Conservation (phyloP, 30 jellyfish, hydroid and myxozoan species). For the Rhopilema esculentum region DNA sequence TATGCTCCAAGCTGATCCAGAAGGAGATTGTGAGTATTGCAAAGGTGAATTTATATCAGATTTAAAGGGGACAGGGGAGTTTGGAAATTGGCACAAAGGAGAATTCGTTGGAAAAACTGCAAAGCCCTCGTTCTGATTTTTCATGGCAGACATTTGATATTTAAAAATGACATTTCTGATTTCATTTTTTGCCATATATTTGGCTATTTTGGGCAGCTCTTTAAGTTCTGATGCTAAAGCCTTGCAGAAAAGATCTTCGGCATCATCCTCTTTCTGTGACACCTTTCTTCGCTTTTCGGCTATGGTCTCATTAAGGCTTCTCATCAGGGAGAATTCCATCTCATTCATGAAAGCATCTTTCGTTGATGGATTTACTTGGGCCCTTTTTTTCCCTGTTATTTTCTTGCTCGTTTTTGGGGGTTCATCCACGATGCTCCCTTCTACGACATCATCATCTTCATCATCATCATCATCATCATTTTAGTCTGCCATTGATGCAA, state of each 20-base stretch:
- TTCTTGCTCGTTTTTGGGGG: neutral
- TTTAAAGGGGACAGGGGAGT: neutral
- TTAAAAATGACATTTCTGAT: conserved; percentile 40
- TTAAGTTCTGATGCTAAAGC: conserved; percentile 22
- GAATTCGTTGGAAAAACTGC: conserved; percentile 1
- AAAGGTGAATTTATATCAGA: conserved; percentile 5
- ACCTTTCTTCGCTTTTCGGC: neutral
- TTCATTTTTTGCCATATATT: conserved; percentile 44
- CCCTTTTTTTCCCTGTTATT: neutral
- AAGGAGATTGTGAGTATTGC: neutral
- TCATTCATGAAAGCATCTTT: neutral
- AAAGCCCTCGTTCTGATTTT: conserved; percentile 6
- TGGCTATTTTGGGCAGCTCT: conserved; percentile 30
- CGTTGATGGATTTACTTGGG: neutral
- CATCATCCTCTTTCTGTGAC: conserved; percentile 11
- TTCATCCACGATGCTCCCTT: neutral
- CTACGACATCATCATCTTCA: neutral
- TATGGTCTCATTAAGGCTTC: neutral
- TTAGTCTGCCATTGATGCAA: neutral
- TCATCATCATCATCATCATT: neutral
- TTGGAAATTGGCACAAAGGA: neutral
- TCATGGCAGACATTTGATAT: conserved; percentile 43
- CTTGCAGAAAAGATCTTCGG: conserved; percentile 38
- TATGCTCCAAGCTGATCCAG: neutral
- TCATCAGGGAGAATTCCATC: conserved; percentile 4